Base-by-base conservation (phyloP, 2,797 vertebrate genomes). In the Melanotaenia nigrans region DNA sequence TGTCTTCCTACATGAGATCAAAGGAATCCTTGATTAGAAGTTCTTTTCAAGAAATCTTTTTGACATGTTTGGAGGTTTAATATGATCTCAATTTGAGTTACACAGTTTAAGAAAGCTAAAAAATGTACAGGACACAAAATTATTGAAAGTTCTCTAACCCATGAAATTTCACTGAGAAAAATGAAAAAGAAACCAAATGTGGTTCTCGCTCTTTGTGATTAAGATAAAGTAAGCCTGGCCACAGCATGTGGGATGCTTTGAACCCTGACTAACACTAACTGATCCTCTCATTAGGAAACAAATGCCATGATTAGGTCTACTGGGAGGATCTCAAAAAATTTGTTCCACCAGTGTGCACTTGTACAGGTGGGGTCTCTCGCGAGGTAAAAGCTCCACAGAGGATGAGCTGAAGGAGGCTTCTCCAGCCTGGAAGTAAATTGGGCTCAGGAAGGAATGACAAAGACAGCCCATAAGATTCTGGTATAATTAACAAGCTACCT, bases 321-420 rank as follows among this genome's bases (percentile, higher is more conserved):
- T 65, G 81, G 83, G 75, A 82, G 2, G 51, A 71, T 66, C 47
- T 57, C 24, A 57, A 65, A 78, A 74, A 36, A 64, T 49, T 35
- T 36, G 62, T 30, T 75, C 58, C 59, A 58, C 28, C 24, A 33
- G 36, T 53, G 42, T 36, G 33, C 51, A 49, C 25, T 78, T 24
- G 18, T 75, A 68, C 62, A 67, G 69, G 60, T 73, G 75, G 58
- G 57, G 62, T 61, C 16, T 51, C 87, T 82, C 86, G 84, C 76
- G 30, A 60, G 38, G 80, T 14, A 60, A 91, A 84, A 3, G 40
- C 68, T 75, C 71, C 25, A 55, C 36, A 60, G 77, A 84, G 66
- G 59, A 75, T 30, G 2, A 36, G 45, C 38, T 76, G 51, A 79
- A 24, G 45, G 53, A 70, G 56, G 66, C 0, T 4, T 0, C 1